phyloP scores from a whole-genome alignment of 2,797 vertebrate species.

The Siniperca obscura region DNA sequence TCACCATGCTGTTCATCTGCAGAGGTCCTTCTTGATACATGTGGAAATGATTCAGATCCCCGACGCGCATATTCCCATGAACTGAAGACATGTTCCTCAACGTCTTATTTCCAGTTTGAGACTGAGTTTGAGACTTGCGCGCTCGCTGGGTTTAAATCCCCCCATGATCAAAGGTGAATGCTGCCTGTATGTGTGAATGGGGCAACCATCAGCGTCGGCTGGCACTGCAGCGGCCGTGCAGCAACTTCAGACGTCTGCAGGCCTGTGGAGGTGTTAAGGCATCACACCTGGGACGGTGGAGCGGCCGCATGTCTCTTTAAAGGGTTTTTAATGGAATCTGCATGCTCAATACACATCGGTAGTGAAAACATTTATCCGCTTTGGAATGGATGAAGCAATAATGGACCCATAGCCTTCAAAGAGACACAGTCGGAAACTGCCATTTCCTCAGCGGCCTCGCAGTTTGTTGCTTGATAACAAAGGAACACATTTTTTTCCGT shows the following conservation, averaged over 20 bases:
- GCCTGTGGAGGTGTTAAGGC: slow-evolving; percentile 77
- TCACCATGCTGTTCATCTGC: slow-evolving; percentile 66
- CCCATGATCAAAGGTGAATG: slow-evolving; percentile 82
- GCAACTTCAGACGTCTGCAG: slow-evolving; percentile 80
- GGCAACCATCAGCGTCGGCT: slow-evolving; percentile 74
- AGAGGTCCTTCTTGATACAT: slow-evolving; percentile 74
- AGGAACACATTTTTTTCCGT: too few species aligned
- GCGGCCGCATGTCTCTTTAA: slow-evolving; percentile 66
- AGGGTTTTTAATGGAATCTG: slow-evolving; percentile 82
- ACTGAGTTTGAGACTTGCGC: slow-evolving; percentile 39
- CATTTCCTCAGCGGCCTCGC: slow-evolving; percentile 48
- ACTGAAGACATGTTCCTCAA: slow-evolving; percentile 77
- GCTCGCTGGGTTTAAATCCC: slow-evolving; percentile 71
- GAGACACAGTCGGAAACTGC: slow-evolving; percentile 59
- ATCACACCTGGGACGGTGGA: slow-evolving; percentile 72
- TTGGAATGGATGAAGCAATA: slow-evolving; percentile 73
- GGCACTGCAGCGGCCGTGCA: slow-evolving; percentile 72
- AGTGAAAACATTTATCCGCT: slow-evolving; percentile 83
- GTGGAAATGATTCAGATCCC: slow-evolving; percentile 76
- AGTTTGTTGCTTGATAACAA: not conserved
- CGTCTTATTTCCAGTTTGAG: slow-evolving; percentile 21
- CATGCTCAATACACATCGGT: slow-evolving; percentile 85
- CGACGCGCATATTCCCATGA: slow-evolving; percentile 73
- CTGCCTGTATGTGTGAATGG: slow-evolving; percentile 79
- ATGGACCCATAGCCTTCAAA: slow-evolving; percentile 73